phyloP scores from a whole-genome alignment of 2,113 vertebrate species.

The Ornithorhynchus anatinus region DNA sequence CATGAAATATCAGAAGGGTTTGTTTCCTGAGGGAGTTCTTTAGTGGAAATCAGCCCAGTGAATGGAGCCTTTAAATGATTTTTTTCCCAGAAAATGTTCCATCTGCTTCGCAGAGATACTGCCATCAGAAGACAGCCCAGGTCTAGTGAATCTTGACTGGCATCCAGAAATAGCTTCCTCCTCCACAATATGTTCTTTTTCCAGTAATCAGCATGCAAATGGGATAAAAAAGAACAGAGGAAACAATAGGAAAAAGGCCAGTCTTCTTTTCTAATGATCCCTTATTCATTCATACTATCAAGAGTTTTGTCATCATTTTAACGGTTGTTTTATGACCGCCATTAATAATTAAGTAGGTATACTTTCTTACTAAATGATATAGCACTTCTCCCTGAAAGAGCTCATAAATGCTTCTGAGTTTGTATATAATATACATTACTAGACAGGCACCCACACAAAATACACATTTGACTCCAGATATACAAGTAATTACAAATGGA shows the following conservation, averaged over 20 bases:
- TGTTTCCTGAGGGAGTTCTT: conserved; percentile 7
- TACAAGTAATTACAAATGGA: no score
- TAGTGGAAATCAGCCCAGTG: conserved; percentile 7
- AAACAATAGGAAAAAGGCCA: not conserved
- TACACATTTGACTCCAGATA: no score
- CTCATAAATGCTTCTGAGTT: no score
- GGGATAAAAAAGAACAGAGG: not conserved
- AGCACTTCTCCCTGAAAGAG: no score
- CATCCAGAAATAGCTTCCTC: conserved; percentile 56
- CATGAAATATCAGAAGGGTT: not conserved
- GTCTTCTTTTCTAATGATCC: not conserved
- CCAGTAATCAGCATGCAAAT: not conserved
- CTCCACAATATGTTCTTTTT: conserved; percentile 42
- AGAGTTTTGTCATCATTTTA: not conserved
- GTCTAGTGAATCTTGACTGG: conserved; percentile 50
- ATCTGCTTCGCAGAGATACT: conserved; percentile 52
- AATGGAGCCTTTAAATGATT: conserved; percentile 32
- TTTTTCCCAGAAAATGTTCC: conserved; percentile 13
- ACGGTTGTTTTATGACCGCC: not conserved
- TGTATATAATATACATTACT: no score
- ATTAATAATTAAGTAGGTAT: not conserved
- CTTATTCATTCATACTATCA: not conserved
- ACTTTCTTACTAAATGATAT: no score
- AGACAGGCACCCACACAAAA: no score
- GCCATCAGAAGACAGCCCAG: conserved; percentile 47